These are phyloP conservation scores for Aphodius granarius DNA, from an alignment of 2,888 invertebrate genomes.

Conservation along the genomic window DNA sequence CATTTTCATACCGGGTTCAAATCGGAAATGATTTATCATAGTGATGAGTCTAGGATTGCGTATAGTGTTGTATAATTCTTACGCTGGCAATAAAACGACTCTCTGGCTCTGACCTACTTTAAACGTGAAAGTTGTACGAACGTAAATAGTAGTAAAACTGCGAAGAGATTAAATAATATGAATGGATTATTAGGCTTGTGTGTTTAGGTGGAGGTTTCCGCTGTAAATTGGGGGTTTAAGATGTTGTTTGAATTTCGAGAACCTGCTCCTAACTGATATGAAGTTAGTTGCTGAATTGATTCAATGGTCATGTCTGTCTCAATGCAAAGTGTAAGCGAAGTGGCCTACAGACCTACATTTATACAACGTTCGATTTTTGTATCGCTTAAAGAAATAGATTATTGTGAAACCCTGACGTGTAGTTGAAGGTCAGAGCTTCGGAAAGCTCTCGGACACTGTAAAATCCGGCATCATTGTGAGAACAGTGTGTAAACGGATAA, in stretches of 20 bases:
- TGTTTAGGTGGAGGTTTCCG: constrained; percentile 12
- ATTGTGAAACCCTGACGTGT: constrained; percentile 55
- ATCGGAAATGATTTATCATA: neutral
- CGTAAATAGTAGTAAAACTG: constrained; percentile 24
- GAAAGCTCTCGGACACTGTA: constrained; percentile 52
- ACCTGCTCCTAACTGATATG: constrained; percentile 57
- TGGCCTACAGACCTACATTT: constrained; percentile 90
- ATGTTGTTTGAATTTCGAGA: constrained; percentile 44
- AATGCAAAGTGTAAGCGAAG: constrained; percentile 83
- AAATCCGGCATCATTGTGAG: constrained; percentile 52
- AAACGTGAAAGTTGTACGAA: constrained; percentile 43
- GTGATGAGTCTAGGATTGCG: neutral
- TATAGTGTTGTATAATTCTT: constrained; percentile 41
- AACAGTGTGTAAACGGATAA: constrained; percentile 53
- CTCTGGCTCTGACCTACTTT: constrained; percentile 48
- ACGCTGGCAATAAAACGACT: constrained; percentile 42
- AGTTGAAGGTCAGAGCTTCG: constrained; percentile 54
- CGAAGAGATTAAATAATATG: constrained; percentile 1
- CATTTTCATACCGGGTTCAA: neutral
- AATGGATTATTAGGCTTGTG: neutral
- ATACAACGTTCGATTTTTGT: constrained; percentile 66
- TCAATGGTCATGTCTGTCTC: constrained; percentile 72
- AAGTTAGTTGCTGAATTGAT: constrained; percentile 69
- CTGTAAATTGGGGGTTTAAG: neutral
- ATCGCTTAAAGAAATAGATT: constrained; percentile 56